These are phyloP conservation scores for Leptinotarsa undecemlineata DNA, from an alignment of 1,140 invertebrate genomes.

Conservation along the genomic window DNA sequence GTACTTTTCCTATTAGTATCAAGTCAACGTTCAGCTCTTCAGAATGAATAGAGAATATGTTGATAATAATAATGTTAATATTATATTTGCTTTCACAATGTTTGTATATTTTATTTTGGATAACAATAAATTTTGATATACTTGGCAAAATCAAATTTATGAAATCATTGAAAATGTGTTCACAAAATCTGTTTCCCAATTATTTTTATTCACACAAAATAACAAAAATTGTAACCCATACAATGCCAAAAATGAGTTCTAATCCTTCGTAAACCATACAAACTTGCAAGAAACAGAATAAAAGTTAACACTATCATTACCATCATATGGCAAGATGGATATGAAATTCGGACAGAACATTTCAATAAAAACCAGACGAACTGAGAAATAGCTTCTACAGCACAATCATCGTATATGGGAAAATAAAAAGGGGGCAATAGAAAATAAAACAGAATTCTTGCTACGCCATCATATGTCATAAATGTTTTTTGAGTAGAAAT, in stretches of 20 bases:
- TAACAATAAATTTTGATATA: too few species aligned
- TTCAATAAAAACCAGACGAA: slow-evolving; percentile 45
- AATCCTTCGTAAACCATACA: too few species aligned
- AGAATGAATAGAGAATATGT: not conserved
- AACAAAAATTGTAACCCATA: too few species aligned
- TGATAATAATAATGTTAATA: not conserved
- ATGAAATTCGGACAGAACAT: slow-evolving; percentile 48
- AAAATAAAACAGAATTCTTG: slow-evolving; percentile 42
- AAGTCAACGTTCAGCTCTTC: slow-evolving; percentile 7
- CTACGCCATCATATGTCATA: slow-evolving; percentile 52
- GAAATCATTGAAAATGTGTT: too few species aligned
- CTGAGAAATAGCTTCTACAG: slow-evolving; percentile 48
- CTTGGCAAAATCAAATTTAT: too few species aligned
- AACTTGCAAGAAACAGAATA: not conserved
- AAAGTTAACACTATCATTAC: not conserved
- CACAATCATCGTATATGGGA: slow-evolving; percentile 49
- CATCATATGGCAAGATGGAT: slow-evolving; percentile 41
- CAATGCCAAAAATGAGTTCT: too few species aligned
- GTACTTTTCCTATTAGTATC: slow-evolving; percentile 8
- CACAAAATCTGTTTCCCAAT: too few species aligned
- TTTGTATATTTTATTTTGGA: not conserved
- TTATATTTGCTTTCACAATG: not conserved
- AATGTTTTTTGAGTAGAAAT: slow-evolving; percentile 45
- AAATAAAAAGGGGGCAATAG: slow-evolving; percentile 6
- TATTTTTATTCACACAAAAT: too few species aligned